phyloP scores from a whole-genome alignment of 2,113 vertebrate genomes.

The Chionis minor region DNA sequence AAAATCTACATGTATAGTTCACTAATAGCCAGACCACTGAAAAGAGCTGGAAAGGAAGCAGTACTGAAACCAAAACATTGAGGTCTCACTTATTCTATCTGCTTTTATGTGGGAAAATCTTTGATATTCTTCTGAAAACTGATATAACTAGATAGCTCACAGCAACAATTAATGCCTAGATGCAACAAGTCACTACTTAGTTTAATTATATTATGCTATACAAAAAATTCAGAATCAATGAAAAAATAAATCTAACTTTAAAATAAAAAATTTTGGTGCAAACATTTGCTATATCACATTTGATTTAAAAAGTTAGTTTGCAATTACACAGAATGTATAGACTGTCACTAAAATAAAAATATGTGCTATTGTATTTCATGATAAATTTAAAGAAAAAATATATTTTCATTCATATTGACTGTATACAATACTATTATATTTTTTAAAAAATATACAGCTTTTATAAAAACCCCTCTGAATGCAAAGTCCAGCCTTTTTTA shows the following conservation, averaged over 20 bases:
- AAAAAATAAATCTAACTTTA: neutral
- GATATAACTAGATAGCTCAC: neutral
- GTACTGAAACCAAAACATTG: neutral
- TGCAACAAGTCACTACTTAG: neutral
- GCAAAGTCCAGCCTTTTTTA: neutral
- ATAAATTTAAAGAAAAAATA: neutral
- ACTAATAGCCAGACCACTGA: neutral
- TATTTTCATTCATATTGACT: neutral
- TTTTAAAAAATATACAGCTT: neutral
- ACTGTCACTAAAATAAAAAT: neutral
- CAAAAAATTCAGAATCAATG: neutral
- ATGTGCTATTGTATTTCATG: neutral
- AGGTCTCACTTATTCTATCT: neutral
- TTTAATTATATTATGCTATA: neutral
- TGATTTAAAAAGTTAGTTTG: neutral
- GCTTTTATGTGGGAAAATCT: neutral
- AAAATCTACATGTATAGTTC: neutral
- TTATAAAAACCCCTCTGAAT: neutral
- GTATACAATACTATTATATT: neutral
- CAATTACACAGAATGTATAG: neutral
- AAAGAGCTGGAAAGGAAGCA: neutral
- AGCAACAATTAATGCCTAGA: neutral
- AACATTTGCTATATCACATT: neutral
- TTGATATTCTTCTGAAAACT: neutral
- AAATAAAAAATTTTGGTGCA: neutral